Evolutionary conservation across 2,888 invertebrate species (phyloP).

Genomic region (Eristalinus sepulchralis): DNA sequence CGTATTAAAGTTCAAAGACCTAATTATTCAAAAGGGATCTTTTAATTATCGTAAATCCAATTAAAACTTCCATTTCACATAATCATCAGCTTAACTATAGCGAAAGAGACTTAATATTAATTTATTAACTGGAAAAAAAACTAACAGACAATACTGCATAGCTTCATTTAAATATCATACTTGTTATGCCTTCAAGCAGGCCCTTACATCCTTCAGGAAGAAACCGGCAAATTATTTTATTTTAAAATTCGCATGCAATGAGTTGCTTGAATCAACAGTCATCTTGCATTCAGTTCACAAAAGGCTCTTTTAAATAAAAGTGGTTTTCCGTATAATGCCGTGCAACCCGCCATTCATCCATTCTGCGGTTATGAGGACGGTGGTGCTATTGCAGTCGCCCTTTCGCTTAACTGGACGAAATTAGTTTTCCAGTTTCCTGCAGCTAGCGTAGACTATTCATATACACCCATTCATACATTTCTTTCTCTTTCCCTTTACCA

Average conservation of each 20-base stretch:
- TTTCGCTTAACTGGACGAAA: not conserved
- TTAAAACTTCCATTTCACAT: too few relatives aligned
- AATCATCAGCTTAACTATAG: too few relatives aligned
- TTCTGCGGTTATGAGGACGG: not conserved
- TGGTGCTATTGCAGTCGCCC: not conserved
- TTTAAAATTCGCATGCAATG: not conserved
- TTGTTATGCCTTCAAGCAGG: not conserved
- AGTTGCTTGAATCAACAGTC: not conserved
- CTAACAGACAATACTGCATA: not conserved
- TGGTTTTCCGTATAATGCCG: conserved; percentile 10
- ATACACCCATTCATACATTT: not conserved
- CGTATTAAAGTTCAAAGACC: too few relatives aligned
- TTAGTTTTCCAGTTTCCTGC: not conserved
- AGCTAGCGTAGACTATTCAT: not conserved
- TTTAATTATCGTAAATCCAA: too few relatives aligned
- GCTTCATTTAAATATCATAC: not conserved
- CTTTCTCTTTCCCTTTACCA: not conserved
- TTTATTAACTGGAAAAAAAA: not conserved
- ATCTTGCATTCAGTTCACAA: not conserved
- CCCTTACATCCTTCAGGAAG: not conserved
- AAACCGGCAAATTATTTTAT: not conserved
- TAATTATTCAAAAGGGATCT: too few relatives aligned
- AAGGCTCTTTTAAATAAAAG: not conserved
- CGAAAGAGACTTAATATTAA: too few relatives aligned
- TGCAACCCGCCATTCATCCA: conserved; percentile 8